Evolutionary conservation across 1,140 invertebrate species (phyloP).

Genomic region (Chymomyza costata): DNA sequence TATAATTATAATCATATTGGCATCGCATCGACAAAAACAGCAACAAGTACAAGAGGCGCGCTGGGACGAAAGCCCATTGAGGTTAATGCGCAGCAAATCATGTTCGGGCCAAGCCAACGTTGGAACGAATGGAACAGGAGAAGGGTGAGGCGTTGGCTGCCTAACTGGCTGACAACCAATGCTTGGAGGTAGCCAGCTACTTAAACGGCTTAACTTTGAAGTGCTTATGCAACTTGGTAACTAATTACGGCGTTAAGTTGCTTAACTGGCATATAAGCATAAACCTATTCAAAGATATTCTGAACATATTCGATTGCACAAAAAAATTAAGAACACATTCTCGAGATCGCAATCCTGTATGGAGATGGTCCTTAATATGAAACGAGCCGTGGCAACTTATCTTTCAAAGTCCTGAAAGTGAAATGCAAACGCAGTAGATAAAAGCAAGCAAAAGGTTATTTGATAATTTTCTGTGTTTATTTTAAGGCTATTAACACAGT

Average conservation of each 20-base stretch:
- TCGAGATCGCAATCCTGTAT: too few relatives aligned
- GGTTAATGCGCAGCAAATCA: not conserved
- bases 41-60: slow-evolving; percentile 40
- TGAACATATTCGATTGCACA: too few relatives aligned
- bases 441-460: slow-evolving; percentile 6
- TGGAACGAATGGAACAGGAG: slow-evolving; percentile 23
- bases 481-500: slow-evolving; percentile 39
- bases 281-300: too few relatives aligned
- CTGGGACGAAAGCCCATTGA: slow-evolving; percentile 44
- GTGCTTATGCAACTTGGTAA: slow-evolving; percentile 61
- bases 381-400: too few relatives aligned
- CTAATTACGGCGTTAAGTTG: slow-evolving; percentile 44
- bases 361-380: too few relatives aligned
- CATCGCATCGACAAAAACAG: not conserved
- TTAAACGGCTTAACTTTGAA: slow-evolving; percentile 56
- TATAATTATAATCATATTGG: too few relatives aligned
- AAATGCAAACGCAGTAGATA: too few relatives aligned
- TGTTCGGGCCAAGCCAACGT: slow-evolving; percentile 20
- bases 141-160: slow-evolving; percentile 8
- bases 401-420: too few relatives aligned
- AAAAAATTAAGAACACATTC: too few relatives aligned
- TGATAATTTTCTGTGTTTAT: slow-evolving; percentile 44
- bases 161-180: slow-evolving; percentile 19
- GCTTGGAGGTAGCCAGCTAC: slow-evolving; percentile 34
- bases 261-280: slow-evolving; percentile 15